Evolutionary conservation across 1,140 invertebrate genomes (phyloP).

Genomic region (Ectropis grisescens): DNA sequence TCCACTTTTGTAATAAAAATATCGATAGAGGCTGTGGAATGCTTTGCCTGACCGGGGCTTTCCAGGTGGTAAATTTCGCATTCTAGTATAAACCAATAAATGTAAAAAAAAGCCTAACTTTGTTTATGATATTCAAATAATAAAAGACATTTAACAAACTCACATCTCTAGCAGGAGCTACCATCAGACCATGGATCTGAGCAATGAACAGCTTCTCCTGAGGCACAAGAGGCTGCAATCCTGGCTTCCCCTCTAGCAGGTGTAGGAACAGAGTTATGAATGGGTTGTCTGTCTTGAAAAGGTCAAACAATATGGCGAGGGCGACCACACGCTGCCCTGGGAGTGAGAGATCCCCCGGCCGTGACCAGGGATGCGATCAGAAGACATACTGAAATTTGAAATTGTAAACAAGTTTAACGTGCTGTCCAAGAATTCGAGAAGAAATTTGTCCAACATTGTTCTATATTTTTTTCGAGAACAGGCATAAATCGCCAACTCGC

Average conservation of each 20-base stretch:
- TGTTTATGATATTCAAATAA: no score
- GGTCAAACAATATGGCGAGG: slow-evolving; percentile 80
- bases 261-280: slow-evolving; percentile 60
- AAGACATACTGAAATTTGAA: slow-evolving; percentile 48
- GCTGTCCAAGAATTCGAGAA: background rate
- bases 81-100: no score
- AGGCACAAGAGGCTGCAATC: slow-evolving; percentile 38
- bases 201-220: slow-evolving; percentile 60
- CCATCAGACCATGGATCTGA: slow-evolving; percentile 46
- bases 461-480: no score
- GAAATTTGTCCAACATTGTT: no score
- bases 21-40: no score
- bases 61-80: no score
- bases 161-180: slow-evolving; percentile 59
- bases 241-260: slow-evolving; percentile 55
- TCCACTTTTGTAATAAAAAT: no score
- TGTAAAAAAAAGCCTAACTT: no score
- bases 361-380: slow-evolving; percentile 59
- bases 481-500: no score
- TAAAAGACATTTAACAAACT: no score
- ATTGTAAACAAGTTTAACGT: background rate
- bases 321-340: slow-evolving; percentile 79
- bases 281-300: slow-evolving; percentile 76
- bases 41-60: no score
- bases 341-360: slow-evolving; percentile 55